phyloP scores from a whole-genome alignment of 2,797 vertebrate species.

The Erethizon dorsatum region DNA sequence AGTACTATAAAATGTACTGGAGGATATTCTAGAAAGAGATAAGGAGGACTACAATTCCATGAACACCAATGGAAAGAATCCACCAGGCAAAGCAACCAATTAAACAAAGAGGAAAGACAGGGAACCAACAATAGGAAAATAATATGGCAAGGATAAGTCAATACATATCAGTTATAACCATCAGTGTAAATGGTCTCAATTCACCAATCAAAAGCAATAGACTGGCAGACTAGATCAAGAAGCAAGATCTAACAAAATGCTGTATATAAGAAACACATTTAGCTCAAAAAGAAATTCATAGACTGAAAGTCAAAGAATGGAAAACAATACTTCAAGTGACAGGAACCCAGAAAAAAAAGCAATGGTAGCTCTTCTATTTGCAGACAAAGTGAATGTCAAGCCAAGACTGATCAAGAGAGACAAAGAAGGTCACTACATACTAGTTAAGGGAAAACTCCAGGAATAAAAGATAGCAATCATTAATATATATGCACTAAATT shows the following conservation, averaged over 20 bases:
- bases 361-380: neutral
- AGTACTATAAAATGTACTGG: neutral
- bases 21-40: neutral
- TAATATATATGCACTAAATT: neutral
- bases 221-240: neutral
- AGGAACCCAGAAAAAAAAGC: neutral
- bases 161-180: neutral
- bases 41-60: neutral
- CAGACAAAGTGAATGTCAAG: neutral
- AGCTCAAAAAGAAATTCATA: neutral
- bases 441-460: neutral
- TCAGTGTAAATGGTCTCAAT: neutral
- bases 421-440: neutral
- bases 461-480: neutral
- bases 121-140: neutral
- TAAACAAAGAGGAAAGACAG: neutral
- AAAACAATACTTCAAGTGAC: neutral
- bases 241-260: neutral
- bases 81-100: neutral
- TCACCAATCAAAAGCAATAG: neutral
- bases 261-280: neutral
- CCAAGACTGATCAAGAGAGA: neutral
- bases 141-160: neutral
- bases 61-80: neutral
- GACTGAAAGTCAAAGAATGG: neutral